phyloP scores from a whole-genome alignment of 2,888 invertebrate species.

The Dyspetes luteomarginatus region DNA sequence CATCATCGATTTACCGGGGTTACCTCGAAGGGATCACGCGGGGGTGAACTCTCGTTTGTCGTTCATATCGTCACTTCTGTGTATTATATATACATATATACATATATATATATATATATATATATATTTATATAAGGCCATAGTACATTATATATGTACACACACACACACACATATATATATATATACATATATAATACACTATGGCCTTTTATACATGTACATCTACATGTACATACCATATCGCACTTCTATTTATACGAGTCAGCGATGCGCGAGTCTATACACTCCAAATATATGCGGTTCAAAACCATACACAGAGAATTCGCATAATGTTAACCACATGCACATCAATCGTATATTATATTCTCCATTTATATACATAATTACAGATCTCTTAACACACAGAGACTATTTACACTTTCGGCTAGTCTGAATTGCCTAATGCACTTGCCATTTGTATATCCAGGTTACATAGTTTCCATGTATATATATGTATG shows the following conservation, averaged over 20 bases:
- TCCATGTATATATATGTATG: not conserved
- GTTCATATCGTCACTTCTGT: conserved; percentile 53
- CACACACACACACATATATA: conserved; percentile 22
- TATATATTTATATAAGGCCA: conserved; percentile 29
- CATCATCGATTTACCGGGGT: conserved; percentile 72
- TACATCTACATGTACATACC: conserved; percentile 31
- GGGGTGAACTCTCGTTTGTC: conserved; percentile 39
- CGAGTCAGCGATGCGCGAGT: conserved; percentile 80
- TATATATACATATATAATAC: conserved; percentile 6
- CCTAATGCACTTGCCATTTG: conserved; percentile 30
- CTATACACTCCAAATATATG: conserved; percentile 62
- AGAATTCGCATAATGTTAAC: conserved; percentile 49
- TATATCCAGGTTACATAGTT: conserved; percentile 5
- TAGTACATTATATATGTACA: conserved; percentile 9
- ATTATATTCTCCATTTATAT: conserved; percentile 52
- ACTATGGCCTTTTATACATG: conserved; percentile 29
- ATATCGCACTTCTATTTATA: conserved; percentile 76
- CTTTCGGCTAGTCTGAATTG: conserved; percentile 7
- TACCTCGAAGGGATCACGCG: conserved; percentile 45
- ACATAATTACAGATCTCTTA: conserved; percentile 45
- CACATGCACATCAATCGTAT: conserved; percentile 31
- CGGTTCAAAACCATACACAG: conserved; percentile 28
- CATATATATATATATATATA: conserved; percentile 18
- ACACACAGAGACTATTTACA: conserved; percentile 12
- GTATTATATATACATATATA: not conserved